Conservation (phyloP, 2,888 invertebrate species). For the Onchidella celtica region DNA sequence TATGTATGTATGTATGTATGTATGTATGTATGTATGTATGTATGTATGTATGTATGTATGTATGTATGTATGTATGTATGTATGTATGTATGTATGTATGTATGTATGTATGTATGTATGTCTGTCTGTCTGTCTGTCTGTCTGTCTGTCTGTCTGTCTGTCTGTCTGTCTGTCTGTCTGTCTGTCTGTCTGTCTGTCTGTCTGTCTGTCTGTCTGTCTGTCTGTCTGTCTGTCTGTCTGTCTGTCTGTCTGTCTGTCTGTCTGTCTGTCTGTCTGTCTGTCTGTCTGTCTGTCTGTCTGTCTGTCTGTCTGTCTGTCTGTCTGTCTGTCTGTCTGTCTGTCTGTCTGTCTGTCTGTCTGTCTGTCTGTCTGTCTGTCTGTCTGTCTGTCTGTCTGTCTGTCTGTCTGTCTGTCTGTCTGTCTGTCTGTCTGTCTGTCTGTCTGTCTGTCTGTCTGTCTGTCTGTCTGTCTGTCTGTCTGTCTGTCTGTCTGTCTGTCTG, state of each 20-base stretch:
- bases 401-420: too few relatives aligned
- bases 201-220: slow-evolving; percentile 10
- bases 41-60: slow-evolving; percentile 9
- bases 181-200: slow-evolving; percentile 20
- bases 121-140: too few relatives aligned
- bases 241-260: slow-evolving; percentile 33
- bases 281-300: slow-evolving; percentile 8
- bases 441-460: neutral
- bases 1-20: slow-evolving; percentile 13
- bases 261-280: slow-evolving; percentile 6
- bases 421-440: too few relatives aligned
- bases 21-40: slow-evolving; percentile 7
- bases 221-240: slow-evolving; percentile 33
- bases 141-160: neutral
- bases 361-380: too few relatives aligned
- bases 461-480: slow-evolving; percentile 2
- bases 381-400: too few relatives aligned
- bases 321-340: slow-evolving; percentile 13
- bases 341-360: neutral
- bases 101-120: too few relatives aligned
- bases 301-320: slow-evolving; percentile 4
- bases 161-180: neutral
- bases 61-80: slow-evolving; percentile 20
- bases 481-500: neutral
- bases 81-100: neutral